These are phyloP conservation scores for Proteles cristata DNA, from an alignment of 2,113 vertebrate species.

Conservation along the genomic window DNA sequence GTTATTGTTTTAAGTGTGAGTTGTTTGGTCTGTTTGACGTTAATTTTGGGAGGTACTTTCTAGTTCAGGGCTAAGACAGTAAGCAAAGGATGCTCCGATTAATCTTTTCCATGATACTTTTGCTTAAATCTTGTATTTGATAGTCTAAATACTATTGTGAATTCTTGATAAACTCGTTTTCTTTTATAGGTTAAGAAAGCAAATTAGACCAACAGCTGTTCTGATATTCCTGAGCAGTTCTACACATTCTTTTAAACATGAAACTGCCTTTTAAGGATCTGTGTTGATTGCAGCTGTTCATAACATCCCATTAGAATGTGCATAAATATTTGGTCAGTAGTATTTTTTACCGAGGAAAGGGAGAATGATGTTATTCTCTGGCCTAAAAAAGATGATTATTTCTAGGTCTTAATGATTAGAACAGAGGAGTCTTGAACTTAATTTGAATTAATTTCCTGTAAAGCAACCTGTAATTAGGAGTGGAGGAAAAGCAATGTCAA, in stretches of 20 bases:
- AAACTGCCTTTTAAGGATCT: slow-evolving; percentile 4
- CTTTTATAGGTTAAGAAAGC: not conserved
- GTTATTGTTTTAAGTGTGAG: not conserved
- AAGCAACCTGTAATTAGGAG: not conserved
- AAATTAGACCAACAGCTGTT: not conserved
- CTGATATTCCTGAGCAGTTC: not conserved
- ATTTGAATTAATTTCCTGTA: slow-evolving; percentile 46
- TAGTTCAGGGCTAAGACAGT: slow-evolving; percentile 1
- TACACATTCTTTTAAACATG: not conserved
- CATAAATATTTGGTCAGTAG: slow-evolving; percentile 15
- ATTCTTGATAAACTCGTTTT: slow-evolving; percentile 34
- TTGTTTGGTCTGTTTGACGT: not conserved
- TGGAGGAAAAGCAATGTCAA: not conserved
- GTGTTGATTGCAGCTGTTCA: not conserved
- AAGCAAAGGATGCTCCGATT: not conserved
- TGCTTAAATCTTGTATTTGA: not conserved
- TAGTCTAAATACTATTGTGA: not conserved
- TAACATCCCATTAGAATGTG: not conserved
- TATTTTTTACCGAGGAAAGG: not conserved
- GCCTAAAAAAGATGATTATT: slow-evolving; percentile 2
- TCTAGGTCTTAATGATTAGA: slow-evolving; percentile 33
- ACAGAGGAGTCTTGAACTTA: slow-evolving; percentile 22
- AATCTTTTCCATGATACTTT: slow-evolving; percentile 14
- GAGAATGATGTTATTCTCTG: not conserved
- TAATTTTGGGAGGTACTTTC: not conserved